Evolutionary conservation across 2,113 vertebrate species (phyloP).

Genomic region (Platichthys stellatus): DNA sequence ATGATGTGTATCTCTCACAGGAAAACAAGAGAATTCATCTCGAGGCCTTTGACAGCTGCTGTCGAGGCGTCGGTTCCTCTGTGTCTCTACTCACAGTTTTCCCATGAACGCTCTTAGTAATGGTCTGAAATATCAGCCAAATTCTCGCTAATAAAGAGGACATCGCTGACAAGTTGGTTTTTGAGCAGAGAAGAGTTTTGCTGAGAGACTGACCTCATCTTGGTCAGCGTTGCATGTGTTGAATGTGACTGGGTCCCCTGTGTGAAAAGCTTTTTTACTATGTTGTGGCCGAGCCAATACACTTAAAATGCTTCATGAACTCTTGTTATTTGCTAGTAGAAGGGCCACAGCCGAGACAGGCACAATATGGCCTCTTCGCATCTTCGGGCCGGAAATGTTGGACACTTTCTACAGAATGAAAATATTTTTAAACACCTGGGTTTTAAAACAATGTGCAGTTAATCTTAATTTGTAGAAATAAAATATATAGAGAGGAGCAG

Average conservation of each 20-base stretch:
- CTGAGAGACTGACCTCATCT: constrained; percentile 64
- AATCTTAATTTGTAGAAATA: no score
- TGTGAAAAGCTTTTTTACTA: constrained; percentile 25
- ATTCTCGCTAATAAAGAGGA: constrained; percentile 63
- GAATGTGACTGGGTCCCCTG: constrained; percentile 32
- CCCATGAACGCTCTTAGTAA: constrained; percentile 44
- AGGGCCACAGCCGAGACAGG: neutral
- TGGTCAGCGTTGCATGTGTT: constrained; percentile 37
- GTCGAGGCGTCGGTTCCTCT: constrained; percentile 53
- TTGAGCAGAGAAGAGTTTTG: constrained; percentile 49
- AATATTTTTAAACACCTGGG: no score
- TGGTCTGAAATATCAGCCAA: constrained; percentile 62
- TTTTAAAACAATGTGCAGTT: no score
- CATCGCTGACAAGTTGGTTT: constrained; percentile 66
- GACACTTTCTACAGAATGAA: neutral
- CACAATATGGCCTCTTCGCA: constrained; percentile 1
- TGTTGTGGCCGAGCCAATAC: constrained; percentile 14
- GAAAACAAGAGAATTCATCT: constrained; percentile 42
- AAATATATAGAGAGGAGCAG: neutral
- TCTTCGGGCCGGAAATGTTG: neutral
- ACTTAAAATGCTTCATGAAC: constrained; percentile 23
- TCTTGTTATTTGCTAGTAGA: constrained; percentile 7
- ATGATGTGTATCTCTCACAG: constrained; percentile 22
- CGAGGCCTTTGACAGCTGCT: constrained; percentile 48
- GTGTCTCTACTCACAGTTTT: constrained; percentile 50